Evolutionary conservation across 2,888 invertebrate genomes (phyloP), one percentile per base, ranked within the genome.

Genomic region (Lobophora halterata): DNA sequence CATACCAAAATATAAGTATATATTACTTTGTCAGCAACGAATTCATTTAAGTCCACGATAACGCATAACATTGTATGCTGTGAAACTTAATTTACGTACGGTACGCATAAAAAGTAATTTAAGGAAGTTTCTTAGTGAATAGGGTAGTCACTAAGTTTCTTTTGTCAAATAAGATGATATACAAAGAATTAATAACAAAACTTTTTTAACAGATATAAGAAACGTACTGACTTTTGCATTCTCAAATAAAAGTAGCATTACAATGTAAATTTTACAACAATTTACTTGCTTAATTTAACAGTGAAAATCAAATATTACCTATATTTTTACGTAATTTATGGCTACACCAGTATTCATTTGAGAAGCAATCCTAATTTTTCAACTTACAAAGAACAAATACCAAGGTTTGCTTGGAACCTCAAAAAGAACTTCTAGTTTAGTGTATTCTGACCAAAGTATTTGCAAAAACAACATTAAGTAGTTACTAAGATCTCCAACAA

Each of bases 381-480:
- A 40, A 29, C 6, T 9, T 18, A 49, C 49, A 59, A 38, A 61
- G 49, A 53, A 32, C 8, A 38, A 49, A 50, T 40, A 37, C 19
- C 39, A 45, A 46, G 51, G 62, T 37, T 63, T 65, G 57, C 66
- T 66, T 61, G 8, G 49, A 57, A 62, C 58, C 52, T 63, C 61
- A 30, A 70, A 60, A 60, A 72, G 59, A 69, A 70, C 66, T 54
- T 34, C 35, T 21, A n/a, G n/a, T n/a, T n/a, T n/a, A n/a, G n/a
- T n/a, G n/a, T n/a, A n/a, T n/a, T n/a, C n/a, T n/a, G n/a, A n/a
- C n/a, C n/a, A n/a, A n/a, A n/a, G n/a, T n/a, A n/a, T n/a, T n/a
- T n/a, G n/a, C n/a, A n/a, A n/a, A n/a, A n/a, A n/a, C n/a, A n/a
- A n/a, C n/a, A n/a, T n/a, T n/a, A n/a, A n/a, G n/a, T n/a, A n/a